Base-by-base conservation (phyloP, 2,797 vertebrate genomes). In the Schizothorax lantsangensis region DNA sequence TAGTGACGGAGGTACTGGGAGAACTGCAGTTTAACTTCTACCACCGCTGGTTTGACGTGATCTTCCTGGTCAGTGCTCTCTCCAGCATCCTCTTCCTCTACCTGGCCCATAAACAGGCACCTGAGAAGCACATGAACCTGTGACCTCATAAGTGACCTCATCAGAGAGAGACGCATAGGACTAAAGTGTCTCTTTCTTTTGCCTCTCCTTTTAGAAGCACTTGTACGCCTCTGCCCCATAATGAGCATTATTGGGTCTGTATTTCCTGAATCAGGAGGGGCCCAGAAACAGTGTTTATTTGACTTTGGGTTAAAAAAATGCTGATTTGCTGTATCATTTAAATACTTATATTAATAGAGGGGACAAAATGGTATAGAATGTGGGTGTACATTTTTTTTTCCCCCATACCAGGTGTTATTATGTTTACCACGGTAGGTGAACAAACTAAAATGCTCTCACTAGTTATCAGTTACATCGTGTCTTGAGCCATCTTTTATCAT, bases 11-110 rank as follows among this genome's bases (percentile, higher is more conserved):
- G 86, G 98, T 99, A 57, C 95, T 99, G 6, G 98, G 98, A 40
- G 98, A 99, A 81, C 96, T 99, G 71, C 98, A 99, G 93, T 99
- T 99, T 92, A 99, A 97, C 93, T 99, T 99, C 91, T 99, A 99
- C 84, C 98, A 99, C 92, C 98, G 98, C 1, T 99, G 98, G 98
- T 99, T 99, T 83, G 98, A 99, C 30, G 98, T 99, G 73, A 99
- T 99, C 95, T 99, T 99, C 94, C 94, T 99, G 88, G 97, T 99
- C 93, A 99, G 98, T 21, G 98, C 98, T 0, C 95, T 99, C 11
- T 99, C 98, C 94, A 99, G 98, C 95, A 99, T 99, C 88, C 95
- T 99, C 36, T 99, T 99, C 91, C 97, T 99, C 62, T 99, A 99
- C 90, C 94, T 99, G 43, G 98, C 98, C 19, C 98, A 99, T 93